Conservation (phyloP, 2,888 invertebrate species). For the Erpobdella octoculata region DNA sequence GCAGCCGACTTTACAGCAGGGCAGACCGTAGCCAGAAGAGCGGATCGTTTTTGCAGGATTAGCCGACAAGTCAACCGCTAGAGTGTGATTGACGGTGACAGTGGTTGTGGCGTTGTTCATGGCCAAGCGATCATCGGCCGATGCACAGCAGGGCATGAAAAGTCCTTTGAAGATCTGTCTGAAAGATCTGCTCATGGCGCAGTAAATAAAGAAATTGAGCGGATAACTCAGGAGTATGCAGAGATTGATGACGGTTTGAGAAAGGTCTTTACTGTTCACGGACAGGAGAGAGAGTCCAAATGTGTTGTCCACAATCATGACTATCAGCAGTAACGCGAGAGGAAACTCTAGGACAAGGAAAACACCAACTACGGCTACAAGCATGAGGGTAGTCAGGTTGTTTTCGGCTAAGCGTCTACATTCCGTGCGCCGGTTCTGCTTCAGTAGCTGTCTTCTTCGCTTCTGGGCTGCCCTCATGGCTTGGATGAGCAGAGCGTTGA, state of each 20-base stretch:
- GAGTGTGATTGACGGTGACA: background rate
- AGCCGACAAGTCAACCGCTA: too few relatives aligned
- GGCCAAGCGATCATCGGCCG: too few relatives aligned
- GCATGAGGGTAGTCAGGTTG: slow-evolving; percentile 45
- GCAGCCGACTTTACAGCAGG: background rate
- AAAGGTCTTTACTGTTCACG: slow-evolving; percentile 24
- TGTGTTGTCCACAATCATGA: slow-evolving; percentile 65
- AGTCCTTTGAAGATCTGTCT: slow-evolving; percentile 78
- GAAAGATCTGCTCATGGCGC: slow-evolving; percentile 88
- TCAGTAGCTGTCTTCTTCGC: slow-evolving; percentile 68
- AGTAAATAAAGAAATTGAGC: slow-evolving; percentile 87
- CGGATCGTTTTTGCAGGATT: too few relatives aligned
- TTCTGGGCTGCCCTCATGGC: slow-evolving; percentile 77
- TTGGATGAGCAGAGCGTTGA: slow-evolving; percentile 76
- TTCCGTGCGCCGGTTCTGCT: slow-evolving; percentile 60
- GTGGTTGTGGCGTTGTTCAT: background rate
- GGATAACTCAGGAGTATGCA: slow-evolving; percentile 83
- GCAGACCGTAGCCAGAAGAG: background rate
- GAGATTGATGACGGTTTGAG: slow-evolving; percentile 68
- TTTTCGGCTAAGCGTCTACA: slow-evolving; percentile 48
- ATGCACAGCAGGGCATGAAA: too few relatives aligned
- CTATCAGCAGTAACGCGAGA: slow-evolving; percentile 54
- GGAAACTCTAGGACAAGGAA: slow-evolving; percentile 56
- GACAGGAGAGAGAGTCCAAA: slow-evolving; percentile 29
- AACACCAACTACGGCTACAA: slow-evolving; percentile 48